Base-by-base conservation (phyloP, 1,140 invertebrate genomes). In the Geopemphigus sp. region DNA sequence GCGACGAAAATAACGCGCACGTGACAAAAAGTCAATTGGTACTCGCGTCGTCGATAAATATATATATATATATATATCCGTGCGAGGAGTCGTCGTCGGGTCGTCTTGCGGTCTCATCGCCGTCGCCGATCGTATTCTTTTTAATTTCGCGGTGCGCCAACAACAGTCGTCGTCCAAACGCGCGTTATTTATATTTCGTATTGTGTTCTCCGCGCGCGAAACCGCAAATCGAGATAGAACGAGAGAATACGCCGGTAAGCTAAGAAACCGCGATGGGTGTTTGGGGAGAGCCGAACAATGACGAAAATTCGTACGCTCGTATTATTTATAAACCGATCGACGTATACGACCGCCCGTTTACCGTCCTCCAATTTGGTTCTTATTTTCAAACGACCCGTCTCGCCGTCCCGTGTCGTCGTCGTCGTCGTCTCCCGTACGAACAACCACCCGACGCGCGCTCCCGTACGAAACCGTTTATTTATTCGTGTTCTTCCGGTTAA, bases 41-140 rank as follows among this genome's bases (percentile, higher is more conserved):
- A 39, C 5, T 39, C n/a, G 22, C 19, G 32, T n/a, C 19, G 29
- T 68, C 64, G 26, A n/a, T 5, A 17, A n/a, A 22, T 22, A 45
- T 3, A 45, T 17, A n/a, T 39, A n/a, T 15, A 14, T 5, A 39
- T 22, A 45, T 47, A 1, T 19, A 4, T 3, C 22, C 63, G 59
- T 1, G 24, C 24, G 12, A 61, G 57, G 32, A 29, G n/a, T n/a
- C n/a, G n/a, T n/a, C 29, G 32, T 14, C 19, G 24, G 39, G 64
- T 68, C 64, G n/a, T 68, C 64, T 39, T 70, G 66, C 47, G 66
- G 66, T 70, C 66, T 70, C 45, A 24, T 53, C 47, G 22, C 22
- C 22, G 19, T 14, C 64, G 39, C 45, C 22, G 39, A 32, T 12
- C 19, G 64, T 68, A 14, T 66, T 24, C 39, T 68, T 39, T 68